Evolutionary conservation across 2,113 vertebrate species (phyloP).

Genomic region (Sapajus apella): DNA sequence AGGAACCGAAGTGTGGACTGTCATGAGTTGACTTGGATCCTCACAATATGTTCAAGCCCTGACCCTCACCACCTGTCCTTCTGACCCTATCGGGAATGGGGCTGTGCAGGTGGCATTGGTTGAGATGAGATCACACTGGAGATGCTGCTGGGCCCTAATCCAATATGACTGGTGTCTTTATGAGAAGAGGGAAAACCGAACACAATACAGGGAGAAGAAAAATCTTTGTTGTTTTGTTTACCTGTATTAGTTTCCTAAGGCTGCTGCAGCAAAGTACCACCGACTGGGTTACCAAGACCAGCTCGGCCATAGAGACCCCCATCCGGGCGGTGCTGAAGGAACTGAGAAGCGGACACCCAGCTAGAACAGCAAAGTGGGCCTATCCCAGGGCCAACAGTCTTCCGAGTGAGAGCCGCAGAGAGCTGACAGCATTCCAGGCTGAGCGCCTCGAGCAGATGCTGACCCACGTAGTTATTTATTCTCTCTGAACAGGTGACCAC

Average conservation of each 20-base stretch:
- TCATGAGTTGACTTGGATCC: not conserved
- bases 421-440: no score
- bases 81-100: not conserved
- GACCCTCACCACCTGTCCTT: not conserved
- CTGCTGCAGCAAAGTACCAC: not conserved
- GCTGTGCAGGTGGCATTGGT: not conserved
- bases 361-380: no score
- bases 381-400: no score
- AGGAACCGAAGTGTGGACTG: not conserved
- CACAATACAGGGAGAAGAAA: not conserved
- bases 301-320: no score
- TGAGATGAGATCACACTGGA: not conserved
- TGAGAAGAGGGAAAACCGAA: not conserved
- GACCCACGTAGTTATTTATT: no score
- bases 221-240: not conserved
- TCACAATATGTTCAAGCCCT: no score
- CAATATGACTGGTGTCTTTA: not conserved
- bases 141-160: not conserved
- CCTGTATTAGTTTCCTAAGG: not conserved
- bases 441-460: no score
- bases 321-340: no score
- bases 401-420: no score
- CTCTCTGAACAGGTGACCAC: no score
- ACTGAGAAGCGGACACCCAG: no score
- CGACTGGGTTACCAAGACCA: not conserved